Percentiles rank a stretch among this genome's conserved stretches.
Conservation (phyloP, 2,888 invertebrate genomes). For the Drosophila macrospina region DNA sequence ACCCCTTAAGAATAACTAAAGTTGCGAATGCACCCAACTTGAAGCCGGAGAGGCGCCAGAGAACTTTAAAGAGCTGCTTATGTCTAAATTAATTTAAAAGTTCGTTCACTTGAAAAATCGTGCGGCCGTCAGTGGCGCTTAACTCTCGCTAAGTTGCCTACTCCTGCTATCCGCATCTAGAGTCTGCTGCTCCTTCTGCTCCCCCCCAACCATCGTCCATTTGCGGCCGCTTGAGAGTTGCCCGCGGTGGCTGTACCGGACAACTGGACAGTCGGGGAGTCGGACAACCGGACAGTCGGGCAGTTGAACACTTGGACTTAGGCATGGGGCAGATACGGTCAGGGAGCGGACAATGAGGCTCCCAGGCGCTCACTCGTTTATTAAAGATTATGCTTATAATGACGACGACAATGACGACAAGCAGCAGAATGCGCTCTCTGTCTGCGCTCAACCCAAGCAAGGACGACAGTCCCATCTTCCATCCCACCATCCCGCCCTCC, state of each 20-base stretch:
- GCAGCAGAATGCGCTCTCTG: conserved; percentile 58
- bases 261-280: conserved; percentile 3
- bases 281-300: not conserved
- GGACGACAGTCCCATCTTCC: conserved; percentile 1
- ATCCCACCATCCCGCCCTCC: conserved; percentile 22
- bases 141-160: conserved; percentile 5
- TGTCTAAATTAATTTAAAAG: conserved; percentile 81
- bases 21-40: conserved; percentile 37
- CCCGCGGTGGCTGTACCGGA: conserved; percentile 48
- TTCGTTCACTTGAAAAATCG: conserved; percentile 79
- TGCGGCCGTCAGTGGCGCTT: conserved; percentile 36
- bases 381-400: conserved; percentile 81
- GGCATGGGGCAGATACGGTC: not conserved
- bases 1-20: conserved; percentile 45
- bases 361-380: conserved; percentile 76
- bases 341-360: conserved; percentile 28
- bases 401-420: conserved; percentile 80
- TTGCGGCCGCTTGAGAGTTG: conserved; percentile 69
- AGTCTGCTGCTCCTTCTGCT: conserved; percentile 7
- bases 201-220: conserved; percentile 49
- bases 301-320: not conserved
- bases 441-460: conserved; percentile 4
- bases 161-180: not conserved
- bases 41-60: conserved; percentile 30
- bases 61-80: conserved; percentile 78